Conservation (phyloP, 2,113 vertebrate species). For the Syrrhaptes paradoxus region DNA sequence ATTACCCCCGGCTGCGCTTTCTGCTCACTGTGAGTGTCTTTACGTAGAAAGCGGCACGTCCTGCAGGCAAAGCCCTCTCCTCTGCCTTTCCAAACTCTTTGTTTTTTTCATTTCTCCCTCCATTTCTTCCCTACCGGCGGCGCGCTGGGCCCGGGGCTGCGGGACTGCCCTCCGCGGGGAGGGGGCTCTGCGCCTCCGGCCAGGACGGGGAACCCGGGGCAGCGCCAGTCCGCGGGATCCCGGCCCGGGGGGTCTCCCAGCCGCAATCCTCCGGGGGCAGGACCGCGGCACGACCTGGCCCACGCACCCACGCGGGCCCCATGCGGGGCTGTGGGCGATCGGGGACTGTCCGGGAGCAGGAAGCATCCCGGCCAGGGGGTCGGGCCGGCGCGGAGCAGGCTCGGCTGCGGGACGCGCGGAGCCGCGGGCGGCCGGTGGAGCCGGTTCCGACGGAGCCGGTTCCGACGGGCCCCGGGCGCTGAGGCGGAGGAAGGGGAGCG, state of each 20-base stretch:
- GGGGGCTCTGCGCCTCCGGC: no score
- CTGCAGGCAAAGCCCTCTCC: not conserved
- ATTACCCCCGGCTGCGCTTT: not conserved
- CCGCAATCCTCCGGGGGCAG: not conserved
- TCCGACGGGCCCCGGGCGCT: not conserved
- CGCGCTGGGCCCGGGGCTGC: not conserved
- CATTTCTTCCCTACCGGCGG: not conserved
- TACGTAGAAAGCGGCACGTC: not conserved
- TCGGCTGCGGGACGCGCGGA: not conserved
- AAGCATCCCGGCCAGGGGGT: not conserved
- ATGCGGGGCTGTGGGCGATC: not conserved
- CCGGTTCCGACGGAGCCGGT: not conserved
- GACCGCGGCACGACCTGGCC: no score
- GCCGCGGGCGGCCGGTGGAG: no score
- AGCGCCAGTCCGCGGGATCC: not conserved
- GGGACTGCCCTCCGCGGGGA: no score
- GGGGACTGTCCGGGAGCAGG: not conserved
- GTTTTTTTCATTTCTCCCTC: not conserved
- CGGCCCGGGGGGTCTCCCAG: no score
- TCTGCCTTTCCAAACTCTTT: not conserved
- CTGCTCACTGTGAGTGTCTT: not conserved
- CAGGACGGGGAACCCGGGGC: not conserved
- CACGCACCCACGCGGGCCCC: not conserved
- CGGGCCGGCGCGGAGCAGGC: no score
- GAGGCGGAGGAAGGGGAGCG: not conserved